Conservation (phyloP, 2,113 vertebrate species). For the cattle (Bos taurus) region ARS-UCD2.0 NC_037338.1:27714501-27715000, state of each 20-base stretch:
- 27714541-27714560: background rate
- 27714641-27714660: background rate
- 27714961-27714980: background rate
- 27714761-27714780: background rate
- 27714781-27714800: background rate
- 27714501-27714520: background rate
- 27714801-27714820: background rate
- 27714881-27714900: background rate
- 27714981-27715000: background rate
- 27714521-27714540: background rate
- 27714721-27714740: background rate
- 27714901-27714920: background rate
- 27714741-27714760: background rate
- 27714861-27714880: background rate
- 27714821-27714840: background rate
- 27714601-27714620: background rate
- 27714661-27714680: background rate
- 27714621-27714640: background rate
- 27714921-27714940: background rate
- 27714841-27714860: background rate
- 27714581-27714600: accelerated
- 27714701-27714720: background rate
- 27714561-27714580: background rate
- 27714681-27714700: background rate
- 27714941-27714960: background rate